Base-by-base conservation (phyloP, 37 sponge, comb jelly and placozoan species). In the Axinella damicornis region DNA sequence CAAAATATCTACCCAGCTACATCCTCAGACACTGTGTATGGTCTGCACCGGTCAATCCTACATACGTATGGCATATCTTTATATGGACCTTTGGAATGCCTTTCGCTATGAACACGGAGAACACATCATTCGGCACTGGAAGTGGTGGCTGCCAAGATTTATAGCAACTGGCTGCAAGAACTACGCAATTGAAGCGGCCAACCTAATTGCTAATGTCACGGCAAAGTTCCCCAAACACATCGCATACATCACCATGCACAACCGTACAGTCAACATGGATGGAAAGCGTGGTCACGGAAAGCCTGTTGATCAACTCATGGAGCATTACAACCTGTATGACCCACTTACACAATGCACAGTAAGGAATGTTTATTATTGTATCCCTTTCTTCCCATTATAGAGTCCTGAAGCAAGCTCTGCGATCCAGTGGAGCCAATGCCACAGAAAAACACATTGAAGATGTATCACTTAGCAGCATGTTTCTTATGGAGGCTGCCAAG, bases 401-500 rank as follows among this genome's bases (percentile, higher is more conserved):
- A 54, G 32, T 79, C 11, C n/a, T 79, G 31, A 77, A 77, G 63
- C 62, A 77, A n/a, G 32, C 82, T 34, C 20, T 81, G 31, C 20
- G 71, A 5, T 69, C 82, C 52, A 55, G 35, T 37, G 71, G 82
- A 19, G 59, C 37, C 12, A 52, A 55, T 36, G 59, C 69, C n/a
- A 71, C 82, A 17, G 20, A 58, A 12, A 40, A 69, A 32, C 82
- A 69, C 33, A n/a, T 81, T 18, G 71, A 81, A 35, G 82, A 71
- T n/a, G 37, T 81, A 54, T 81, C 82, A 4, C 16, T 69, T 34
- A 28, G 34, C 20, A 71, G 25, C 18, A 34, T 81, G 15, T 81
- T 81, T n/a, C 32, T 81, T 53, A 52, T 69, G 57, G 82, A 81
- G 39, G 82, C 82, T 54, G 70, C 82, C 5, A 57, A 81, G 25